These are phyloP conservation scores for Philereme transversata DNA, from an alignment of 2,888 invertebrate species.

Conservation along the genomic window DNA sequence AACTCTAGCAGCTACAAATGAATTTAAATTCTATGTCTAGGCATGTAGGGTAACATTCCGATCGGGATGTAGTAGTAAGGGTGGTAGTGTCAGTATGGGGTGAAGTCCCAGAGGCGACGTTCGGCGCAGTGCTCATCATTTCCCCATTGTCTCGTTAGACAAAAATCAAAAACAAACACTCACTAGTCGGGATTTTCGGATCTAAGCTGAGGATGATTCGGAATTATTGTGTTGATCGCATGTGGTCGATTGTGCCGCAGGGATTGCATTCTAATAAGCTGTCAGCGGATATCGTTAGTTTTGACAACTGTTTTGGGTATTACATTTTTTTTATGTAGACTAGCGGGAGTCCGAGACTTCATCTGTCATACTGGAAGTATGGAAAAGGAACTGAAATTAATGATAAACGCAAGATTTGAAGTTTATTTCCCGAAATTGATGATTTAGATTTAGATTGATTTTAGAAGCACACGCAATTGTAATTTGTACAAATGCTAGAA, in stretches of 20 bases:
- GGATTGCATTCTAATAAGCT: constrained; percentile 52
- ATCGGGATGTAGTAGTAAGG: constrained; percentile 46
- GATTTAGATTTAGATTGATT: too few species aligned
- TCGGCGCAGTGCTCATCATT: constrained; percentile 80
- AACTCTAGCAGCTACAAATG: constrained; percentile 43
- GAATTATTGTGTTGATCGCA: constrained; percentile 66
- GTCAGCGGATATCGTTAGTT: constrained; percentile 45
- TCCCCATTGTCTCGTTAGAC: constrained; percentile 84
- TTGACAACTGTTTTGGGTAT: constrained; percentile 33
- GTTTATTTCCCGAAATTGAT: too few species aligned
- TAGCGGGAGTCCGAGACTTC: too few species aligned
- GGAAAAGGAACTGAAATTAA: too few species aligned
- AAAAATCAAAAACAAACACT: constrained; percentile 84
- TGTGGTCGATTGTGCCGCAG: constrained; percentile 67
- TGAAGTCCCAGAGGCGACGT: constrained; percentile 79
- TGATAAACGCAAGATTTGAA: too few species aligned
- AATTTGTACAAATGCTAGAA: background rate
- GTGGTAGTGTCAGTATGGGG: constrained; percentile 69
- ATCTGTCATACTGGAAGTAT: too few species aligned
- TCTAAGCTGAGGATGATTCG: constrained; percentile 75
- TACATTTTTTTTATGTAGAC: constrained; percentile 13
- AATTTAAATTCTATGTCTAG: constrained; percentile 54
- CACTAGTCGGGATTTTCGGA: constrained; percentile 73
- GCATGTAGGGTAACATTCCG: constrained; percentile 57
- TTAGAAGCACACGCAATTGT: too few species aligned